Evolutionary conservation across 1,140 invertebrate genomes (phyloP).

Genomic region (Sycophila sp.): DNA sequence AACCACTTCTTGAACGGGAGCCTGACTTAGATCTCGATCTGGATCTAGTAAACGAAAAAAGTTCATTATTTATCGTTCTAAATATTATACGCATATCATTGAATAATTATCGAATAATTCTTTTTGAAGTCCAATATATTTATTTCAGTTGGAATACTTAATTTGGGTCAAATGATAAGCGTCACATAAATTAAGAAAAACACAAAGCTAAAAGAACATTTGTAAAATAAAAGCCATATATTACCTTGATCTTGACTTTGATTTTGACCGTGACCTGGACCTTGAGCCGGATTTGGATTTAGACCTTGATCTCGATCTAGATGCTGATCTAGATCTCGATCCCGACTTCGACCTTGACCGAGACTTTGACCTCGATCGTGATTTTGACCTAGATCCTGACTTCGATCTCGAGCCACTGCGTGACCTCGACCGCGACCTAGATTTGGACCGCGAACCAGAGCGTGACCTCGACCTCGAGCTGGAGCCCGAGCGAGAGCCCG

Average conservation of each 20-base stretch:
- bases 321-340: slow-evolving; percentile 55
- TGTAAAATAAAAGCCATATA: too few species aligned
- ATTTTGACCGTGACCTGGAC: slow-evolving; percentile 55
- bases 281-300: slow-evolving; percentile 42
- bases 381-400: slow-evolving; percentile 51
- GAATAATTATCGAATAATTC: too few species aligned
- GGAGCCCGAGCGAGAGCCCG: slow-evolving; percentile 47
- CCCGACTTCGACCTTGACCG: slow-evolving; percentile 41
- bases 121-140: too few species aligned
- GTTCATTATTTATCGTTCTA: too few species aligned
- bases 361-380: slow-evolving; percentile 45
- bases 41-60: too few species aligned
- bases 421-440: slow-evolving; percentile 41
- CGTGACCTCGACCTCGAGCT: slow-evolving; percentile 46
- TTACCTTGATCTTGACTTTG: slow-evolving; percentile 48
- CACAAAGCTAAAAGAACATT: too few species aligned
- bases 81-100: too few species aligned
- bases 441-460: slow-evolving; percentile 41
- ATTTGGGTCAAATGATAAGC: too few species aligned
- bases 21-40: slow-evolving; percentile 48
- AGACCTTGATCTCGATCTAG: slow-evolving; percentile 47
- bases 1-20: slow-evolving; percentile 50
- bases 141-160: too few species aligned
- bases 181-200: too few species aligned
- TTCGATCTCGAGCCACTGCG: slow-evolving; percentile 49